Conservation (phyloP, 2,113 vertebrate species). For the Pseudorasbora parva region DNA sequence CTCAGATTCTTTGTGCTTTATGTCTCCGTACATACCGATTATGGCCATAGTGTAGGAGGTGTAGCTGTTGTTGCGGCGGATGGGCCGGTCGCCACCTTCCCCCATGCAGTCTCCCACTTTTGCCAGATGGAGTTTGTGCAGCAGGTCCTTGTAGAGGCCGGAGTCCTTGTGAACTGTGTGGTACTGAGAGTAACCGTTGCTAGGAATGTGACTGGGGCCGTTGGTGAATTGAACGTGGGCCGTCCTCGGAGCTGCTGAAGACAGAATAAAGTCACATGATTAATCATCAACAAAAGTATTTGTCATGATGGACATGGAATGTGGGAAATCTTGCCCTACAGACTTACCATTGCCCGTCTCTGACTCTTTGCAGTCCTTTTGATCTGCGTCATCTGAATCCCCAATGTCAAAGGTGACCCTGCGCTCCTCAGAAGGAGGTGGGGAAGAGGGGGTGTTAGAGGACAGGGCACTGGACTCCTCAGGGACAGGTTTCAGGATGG, state of each 20-base stretch:
- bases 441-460: neutral
- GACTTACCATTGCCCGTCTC: constrained; percentile 58
- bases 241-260: constrained; percentile 66
- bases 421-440: constrained; percentile 79
- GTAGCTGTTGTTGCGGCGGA: constrained; percentile 97
- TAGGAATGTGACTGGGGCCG: constrained; percentile 81
- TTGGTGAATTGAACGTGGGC: constrained; percentile 86
- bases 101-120: constrained; percentile 98
- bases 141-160: constrained; percentile 94
- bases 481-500: constrained; percentile 81
- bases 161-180: constrained; percentile 99
- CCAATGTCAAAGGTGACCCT: constrained; percentile 89
- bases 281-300: neutral
- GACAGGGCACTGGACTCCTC: constrained; percentile 63
- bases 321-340: constrained; percentile 48
- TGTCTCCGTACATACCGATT: constrained; percentile 92
- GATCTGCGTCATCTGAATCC: constrained; percentile 81
- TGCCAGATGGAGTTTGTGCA: constrained; percentile 95
- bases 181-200: constrained; percentile 89
- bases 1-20: constrained; percentile 79
- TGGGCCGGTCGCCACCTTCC: constrained; percentile 85
- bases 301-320: neutral
- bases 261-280: neutral
- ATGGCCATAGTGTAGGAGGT: constrained; percentile 99
- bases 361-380: constrained; percentile 72